Evolutionary conservation across 2,113 vertebrate species (phyloP).

Genomic region (Dipodomys merriami): DNA sequence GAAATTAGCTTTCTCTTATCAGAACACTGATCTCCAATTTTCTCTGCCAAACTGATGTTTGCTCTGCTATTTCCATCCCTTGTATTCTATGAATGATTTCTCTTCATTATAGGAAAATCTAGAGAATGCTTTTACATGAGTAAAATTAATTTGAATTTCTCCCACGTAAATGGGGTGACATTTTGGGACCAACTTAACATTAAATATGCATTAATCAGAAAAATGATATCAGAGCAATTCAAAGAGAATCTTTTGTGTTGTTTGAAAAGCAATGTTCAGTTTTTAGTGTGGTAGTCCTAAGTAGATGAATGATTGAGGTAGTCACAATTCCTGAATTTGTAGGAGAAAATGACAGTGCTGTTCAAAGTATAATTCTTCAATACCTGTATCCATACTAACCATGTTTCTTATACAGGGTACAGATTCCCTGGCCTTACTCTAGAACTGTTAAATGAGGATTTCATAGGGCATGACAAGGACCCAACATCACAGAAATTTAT

Average conservation of each 20-base stretch:
- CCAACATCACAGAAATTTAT: background rate
- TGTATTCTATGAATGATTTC: background rate
- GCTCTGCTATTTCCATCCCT: background rate
- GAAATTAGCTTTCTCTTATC: slow-evolving; percentile 53
- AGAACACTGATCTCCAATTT: background rate
- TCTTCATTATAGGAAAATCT: slow-evolving; percentile 28
- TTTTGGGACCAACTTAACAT: slow-evolving; percentile 21
- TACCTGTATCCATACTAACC: background rate
- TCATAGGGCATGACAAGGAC: background rate
- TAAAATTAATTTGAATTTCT: background rate
- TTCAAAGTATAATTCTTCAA: background rate
- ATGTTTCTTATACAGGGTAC: background rate
- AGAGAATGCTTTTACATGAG: background rate
- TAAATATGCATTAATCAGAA: slow-evolving; percentile 31
- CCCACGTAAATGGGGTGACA: slow-evolving; percentile 32
- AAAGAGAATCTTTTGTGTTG: background rate
- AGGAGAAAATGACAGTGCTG: background rate
- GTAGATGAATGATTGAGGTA: background rate
- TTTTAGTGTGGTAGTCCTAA: background rate
- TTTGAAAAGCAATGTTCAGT: background rate
- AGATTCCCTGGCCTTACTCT: background rate
- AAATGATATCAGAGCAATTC: background rate
- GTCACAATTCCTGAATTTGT: background rate
- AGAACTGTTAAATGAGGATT: slow-evolving; percentile 21
- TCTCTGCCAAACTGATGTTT: background rate